phyloP scores from a whole-genome alignment of 1,140 invertebrate genomes.

The Micrasema longulum region DNA sequence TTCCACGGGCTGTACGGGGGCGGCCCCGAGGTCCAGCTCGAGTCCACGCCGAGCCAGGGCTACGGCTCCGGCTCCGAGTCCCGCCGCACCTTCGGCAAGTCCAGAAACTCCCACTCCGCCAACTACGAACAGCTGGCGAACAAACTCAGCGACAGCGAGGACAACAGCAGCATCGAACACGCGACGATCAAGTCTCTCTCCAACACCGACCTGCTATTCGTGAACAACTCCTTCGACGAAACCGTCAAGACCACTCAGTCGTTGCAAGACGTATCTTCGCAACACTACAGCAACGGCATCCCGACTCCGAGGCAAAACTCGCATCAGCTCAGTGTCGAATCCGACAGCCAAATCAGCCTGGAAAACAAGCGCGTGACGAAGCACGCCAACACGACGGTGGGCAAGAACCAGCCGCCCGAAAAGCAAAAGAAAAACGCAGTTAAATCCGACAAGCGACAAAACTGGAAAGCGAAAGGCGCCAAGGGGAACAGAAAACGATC shows the following conservation, averaged over 20 bases:
- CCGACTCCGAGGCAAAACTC: conserved; percentile 44
- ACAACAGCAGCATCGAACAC: conserved; percentile 35
- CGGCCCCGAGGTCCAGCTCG: conserved; percentile 80
- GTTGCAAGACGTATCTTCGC: conserved; percentile 58
- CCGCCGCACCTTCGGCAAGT: conserved; percentile 31
- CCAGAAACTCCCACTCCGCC: conserved; percentile 49
- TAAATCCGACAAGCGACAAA: conserved; percentile 3
- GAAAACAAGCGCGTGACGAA: conserved; percentile 29
- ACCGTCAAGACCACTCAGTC: conserved; percentile 61
- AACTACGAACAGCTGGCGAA: conserved; percentile 13
- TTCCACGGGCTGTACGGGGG: conserved; percentile 87
- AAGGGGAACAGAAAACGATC: conserved; percentile 14
- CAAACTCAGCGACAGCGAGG: conserved; percentile 13
- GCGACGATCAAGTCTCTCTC: conserved; percentile 43
- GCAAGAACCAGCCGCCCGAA: not conserved
- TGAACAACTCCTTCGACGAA: conserved; percentile 54
- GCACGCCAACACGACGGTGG: not conserved
- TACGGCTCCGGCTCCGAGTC: conserved; percentile 2
- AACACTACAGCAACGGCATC: not conserved
- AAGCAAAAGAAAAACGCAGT: conserved; percentile 24
- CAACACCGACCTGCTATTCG: conserved; percentile 39
- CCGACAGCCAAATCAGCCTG: conserved; percentile 60
- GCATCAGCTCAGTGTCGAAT: conserved; percentile 56
- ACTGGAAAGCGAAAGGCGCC: conserved; percentile 19
- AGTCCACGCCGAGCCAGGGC: conserved; percentile 58